Base-by-base conservation (phyloP, 2,113 vertebrate species). In the Micromys minutus region DNA sequence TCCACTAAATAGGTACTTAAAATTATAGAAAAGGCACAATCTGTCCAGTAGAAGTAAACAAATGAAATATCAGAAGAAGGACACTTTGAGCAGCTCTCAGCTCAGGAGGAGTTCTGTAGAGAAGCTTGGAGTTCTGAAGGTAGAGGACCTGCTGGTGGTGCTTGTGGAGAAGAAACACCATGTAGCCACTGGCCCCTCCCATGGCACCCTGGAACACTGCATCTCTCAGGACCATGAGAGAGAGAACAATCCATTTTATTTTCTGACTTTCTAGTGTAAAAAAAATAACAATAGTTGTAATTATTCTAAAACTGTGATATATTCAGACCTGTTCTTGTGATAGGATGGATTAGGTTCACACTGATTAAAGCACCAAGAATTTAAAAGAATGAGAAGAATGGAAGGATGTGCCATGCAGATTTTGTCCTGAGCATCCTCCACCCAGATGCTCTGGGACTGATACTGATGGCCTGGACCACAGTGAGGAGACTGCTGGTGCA, bases 301-400 rank as follows among this genome's bases (percentile, higher is more conserved):
- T 0, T 5, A 36, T 0, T 79, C 0, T 36, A 36, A 36, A 55
- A 0, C 9, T 36, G 8, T 55, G 50, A 79, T 22, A 0, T 9
- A 55, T 55, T 79, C 17, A 36, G 8, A 2, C 0, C 6, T 55
- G 1, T 36, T 36, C 4, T 79, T 52, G 8, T 52, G 47, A 22
- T 3, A 0, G 9, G 22, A 13, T 55, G 8, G 19, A 79, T 79
- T 79, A 79, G 31, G 17, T 79, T 36, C 1, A 55, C 0, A 79
- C 17, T 12, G 52, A 79, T 12, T 22, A 55, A 80, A 22, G 50
- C 4, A 24, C n/a, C 55, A 34, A 55, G 17, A n/a, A n/a, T 55
- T 19, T 31, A 55, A 79, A 55, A 79, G 47, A 79, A 52, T 52
- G 19, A 36, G 19, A 79, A 79, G 50, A 55, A 36, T n/a, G 76